Evolutionary conservation across 2,113 vertebrate genomes (phyloP), one percentile per base, ranked within the genome.

Genomic region (Cariama cristata): DNA sequence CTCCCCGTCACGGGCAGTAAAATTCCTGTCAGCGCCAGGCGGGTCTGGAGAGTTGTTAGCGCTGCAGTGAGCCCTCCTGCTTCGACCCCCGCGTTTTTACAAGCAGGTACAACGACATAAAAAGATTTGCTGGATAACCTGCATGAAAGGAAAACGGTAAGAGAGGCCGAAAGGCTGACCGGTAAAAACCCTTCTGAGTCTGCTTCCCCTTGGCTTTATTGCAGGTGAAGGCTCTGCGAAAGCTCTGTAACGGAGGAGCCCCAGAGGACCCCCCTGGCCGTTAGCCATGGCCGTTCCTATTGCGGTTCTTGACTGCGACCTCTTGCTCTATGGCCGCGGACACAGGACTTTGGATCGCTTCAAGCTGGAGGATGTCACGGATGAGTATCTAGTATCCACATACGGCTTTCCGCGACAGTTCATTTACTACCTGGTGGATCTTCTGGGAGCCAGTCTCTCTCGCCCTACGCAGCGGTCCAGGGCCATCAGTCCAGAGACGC

Each of bases 401-500:
- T 99, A 99, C 13, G 99, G 99, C 72, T 99, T 99, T 91, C 99
- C 99, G 19, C 98, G 99, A 27, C 98, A 99, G 47, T 99, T 99
- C 85, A 99, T 99, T 83, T 98, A 98, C 93, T 99, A 99, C 90
- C 98, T 99, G 94, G 99, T 99, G 92, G 99, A 99, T 55, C 97
- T 99, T 59, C 97, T 99, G 85, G 98, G 98, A 77, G 95, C 98
- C 7, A 98, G 98, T 45, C 98, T 99, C 49, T 99, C 98, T 50
- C 98, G 99, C 67, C 99, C 99, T 27, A 99, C 99, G 1, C 99
- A 99, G 96, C 98, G 99, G 44, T 99, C 99, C 62, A 98, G 99
- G 88, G 99, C 99, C 71, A 99, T 99, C 93, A 99, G 99, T 90
- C 99, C 99, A 1, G 99, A 99, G 93, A 99, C 99, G 3, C 99